Evolutionary conservation across 2,888 invertebrate genomes (phyloP), one percentile per base, ranked within the genome.

Genomic region (Pandemis corylana): DNA sequence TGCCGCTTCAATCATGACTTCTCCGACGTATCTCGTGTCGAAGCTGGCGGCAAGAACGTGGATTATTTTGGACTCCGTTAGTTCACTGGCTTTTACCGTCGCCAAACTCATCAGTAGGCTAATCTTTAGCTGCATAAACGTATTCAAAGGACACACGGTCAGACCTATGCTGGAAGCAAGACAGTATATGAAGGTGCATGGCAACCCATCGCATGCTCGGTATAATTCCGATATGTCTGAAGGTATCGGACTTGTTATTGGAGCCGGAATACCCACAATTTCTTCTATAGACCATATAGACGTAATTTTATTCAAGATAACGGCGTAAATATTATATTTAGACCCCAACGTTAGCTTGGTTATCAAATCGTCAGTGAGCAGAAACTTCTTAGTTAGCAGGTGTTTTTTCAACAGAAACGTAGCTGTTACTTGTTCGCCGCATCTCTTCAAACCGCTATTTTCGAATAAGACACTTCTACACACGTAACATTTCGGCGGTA

Each of bases 101-200:
- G 87, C 83, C 68, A 94, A 83, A 84, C 94, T 94, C 71, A 94
- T 76, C 56, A 94, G 77, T 36, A 94, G 82, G 78, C 80, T 85
- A 77, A 93, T 92, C 82, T 94, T 94, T 1, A 92, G 85, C 72
- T 91, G 89, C 88, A 94, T 91, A 76, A 91, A 94, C 77, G 90
- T 90, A 77, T 89, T 87, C 53, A 90, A 80, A 15, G 94, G 94
- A 61, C 90, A 89, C 13, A 90, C 80, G 72, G 87, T 88, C 20
- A 86, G 80, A 12, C 92, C 94, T 71, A 94, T 87, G 51, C 85
- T 88, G 0, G 92, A 93, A 62, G 94, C 89, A 7, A 94, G 82
- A 70, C 92, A 92, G 79, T 92, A 94, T 72, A 94, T 87, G 77
- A 94, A 94, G 78, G 89, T 90, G 92, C 92, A 94, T 12, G 94